Percentiles rank a stretch among this genome's conserved stretches.
These are phyloP conservation scores for Callipepla californica DNA, from an alignment of 2,113 vertebrate species.

Conservation along the genomic window DNA sequence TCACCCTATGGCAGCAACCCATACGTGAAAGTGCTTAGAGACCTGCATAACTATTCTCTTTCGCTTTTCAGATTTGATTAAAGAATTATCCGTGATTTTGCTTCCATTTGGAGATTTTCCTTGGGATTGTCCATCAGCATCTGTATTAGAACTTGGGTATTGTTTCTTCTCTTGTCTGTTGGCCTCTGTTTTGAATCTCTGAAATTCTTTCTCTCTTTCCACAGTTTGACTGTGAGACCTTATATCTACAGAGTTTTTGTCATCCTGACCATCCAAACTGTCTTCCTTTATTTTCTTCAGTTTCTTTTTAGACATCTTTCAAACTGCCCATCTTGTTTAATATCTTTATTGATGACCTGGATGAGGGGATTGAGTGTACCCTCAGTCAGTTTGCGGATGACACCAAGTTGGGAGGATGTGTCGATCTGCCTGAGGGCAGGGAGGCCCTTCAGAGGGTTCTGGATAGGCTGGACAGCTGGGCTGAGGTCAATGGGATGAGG, in stretches of 20 bases:
- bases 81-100: conserved; percentile 5
- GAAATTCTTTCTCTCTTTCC: conserved; percentile 47
- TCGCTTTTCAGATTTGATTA: conserved; percentile 41
- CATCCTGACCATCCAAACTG: no score
- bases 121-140: not conserved
- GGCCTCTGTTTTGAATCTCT: conserved; percentile 54
- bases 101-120: conserved; percentile 41
- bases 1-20: not conserved
- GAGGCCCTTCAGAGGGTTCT: no score
- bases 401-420: no score
- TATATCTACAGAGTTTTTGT: conserved; percentile 31
- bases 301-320: no score
- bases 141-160: not conserved
- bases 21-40: not conserved
- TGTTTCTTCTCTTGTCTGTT: conserved; percentile 27
- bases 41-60: conserved; percentile 37
- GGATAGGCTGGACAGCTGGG: no score
- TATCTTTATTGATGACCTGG: no score
- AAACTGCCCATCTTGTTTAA: no score
- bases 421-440: no score
- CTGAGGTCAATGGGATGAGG: no score
- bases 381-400: no score
- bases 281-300: no score
- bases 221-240: not conserved
- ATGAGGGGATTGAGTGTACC: no score